These are phyloP conservation scores for Drosophila ustulata DNA, from an alignment of 2,888 invertebrate species.

Conservation along the genomic window DNA sequence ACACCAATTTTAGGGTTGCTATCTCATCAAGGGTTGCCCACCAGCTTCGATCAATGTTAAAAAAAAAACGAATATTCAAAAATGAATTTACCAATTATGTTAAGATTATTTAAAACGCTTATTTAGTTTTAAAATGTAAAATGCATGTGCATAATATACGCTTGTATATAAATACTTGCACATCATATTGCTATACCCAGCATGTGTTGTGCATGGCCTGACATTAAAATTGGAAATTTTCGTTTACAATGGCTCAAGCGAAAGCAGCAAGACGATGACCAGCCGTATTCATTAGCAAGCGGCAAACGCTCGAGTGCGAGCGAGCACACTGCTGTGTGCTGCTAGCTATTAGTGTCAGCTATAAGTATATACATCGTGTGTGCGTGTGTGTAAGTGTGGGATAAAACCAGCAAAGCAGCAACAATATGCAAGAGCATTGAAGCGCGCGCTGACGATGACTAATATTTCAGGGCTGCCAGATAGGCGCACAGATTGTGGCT, in stretches of 20 bases:
- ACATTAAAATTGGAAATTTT: conserved; percentile 63
- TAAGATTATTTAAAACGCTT: not conserved
- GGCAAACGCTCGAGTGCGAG: conserved; percentile 32
- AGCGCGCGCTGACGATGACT: conserved; percentile 60
- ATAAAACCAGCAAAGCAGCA: conserved; percentile 57
- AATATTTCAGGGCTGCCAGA: conserved; percentile 61
- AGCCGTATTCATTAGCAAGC: conserved; percentile 34
- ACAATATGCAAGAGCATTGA: conserved; percentile 50
- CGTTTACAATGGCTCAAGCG: conserved; percentile 56
- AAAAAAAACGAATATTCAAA: conserved; percentile 53
- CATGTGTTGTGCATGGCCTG: conserved; percentile 56
- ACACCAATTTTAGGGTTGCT: conserved; percentile 56
- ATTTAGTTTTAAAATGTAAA: conserved; percentile 38
- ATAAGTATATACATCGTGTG: conserved; percentile 39
- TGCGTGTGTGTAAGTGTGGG: conserved; percentile 45
- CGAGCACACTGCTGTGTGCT: conserved; percentile 33
- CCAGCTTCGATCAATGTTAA: conserved; percentile 34
- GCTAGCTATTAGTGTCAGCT: conserved; percentile 58
- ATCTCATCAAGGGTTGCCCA: conserved; percentile 46
- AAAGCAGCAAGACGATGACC: conserved; percentile 51
- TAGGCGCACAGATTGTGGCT: conserved; percentile 21
- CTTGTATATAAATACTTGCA: conserved; percentile 24
- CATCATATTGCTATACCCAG: conserved; percentile 32
- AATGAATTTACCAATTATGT: conserved; percentile 21
- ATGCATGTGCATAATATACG: conserved; percentile 12